These are phyloP conservation scores for Arnoldichthys spilopterus DNA, from an alignment of 2,797 vertebrate genomes.

Conservation along the genomic window DNA sequence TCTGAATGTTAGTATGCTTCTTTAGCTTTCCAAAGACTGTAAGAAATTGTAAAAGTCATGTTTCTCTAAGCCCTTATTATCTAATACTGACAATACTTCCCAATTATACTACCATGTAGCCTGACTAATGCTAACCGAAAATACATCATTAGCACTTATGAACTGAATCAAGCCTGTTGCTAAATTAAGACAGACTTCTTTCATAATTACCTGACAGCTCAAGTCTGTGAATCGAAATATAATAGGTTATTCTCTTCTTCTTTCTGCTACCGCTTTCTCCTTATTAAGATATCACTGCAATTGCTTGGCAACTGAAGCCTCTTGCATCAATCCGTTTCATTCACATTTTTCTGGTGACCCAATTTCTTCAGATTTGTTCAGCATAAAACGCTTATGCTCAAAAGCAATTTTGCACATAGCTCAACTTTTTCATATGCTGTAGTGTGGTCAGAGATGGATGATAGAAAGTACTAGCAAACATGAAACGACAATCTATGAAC, in stretches of 20 bases:
- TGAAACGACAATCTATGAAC: not conserved
- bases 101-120: not conserved
- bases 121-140: conserved; percentile 3
- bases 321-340: conserved; percentile 65
- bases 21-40: not conserved
- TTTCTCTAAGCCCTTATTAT: not conserved
- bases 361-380: conserved; percentile 69
- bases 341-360: conserved; percentile 71
- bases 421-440: conserved; percentile 60
- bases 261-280: conserved; percentile 52
- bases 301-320: conserved; percentile 67
- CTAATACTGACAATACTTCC: not conserved
- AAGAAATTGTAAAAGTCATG: not conserved
- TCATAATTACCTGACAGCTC: conserved; percentile 22
- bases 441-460: conserved; percentile 28
- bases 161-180: conserved; percentile 22
- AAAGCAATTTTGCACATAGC: conserved; percentile 70
- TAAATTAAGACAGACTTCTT: conserved; percentile 36
- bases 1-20: not conserved
- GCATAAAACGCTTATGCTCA: conserved; percentile 66
- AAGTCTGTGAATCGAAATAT: conserved; percentile 13
- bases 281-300: conserved; percentile 57
- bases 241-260: conserved; percentile 18
- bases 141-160: conserved; percentile 13
- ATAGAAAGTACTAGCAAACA: conserved; percentile 24